Evolutionary conservation across 2,888 invertebrate genomes (phyloP), one percentile per base, ranked within the genome.

Genomic region (Trissonchulus latispiculum): DNA sequence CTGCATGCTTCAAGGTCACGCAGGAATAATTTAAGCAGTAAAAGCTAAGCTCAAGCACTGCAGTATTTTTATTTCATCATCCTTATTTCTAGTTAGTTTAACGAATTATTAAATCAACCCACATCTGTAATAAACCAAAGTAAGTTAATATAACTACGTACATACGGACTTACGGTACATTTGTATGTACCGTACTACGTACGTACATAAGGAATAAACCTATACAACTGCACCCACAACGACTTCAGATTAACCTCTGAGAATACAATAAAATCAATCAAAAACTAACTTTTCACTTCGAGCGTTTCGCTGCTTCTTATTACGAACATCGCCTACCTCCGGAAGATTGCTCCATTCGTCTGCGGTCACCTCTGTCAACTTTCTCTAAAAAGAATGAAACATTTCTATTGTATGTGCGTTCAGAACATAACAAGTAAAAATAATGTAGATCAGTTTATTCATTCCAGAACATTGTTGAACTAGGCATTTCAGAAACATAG

Each of bases 251-350:
- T 36, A 8, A n/a, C n/a, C n/a, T n/a, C n/a, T n/a, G 23, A 3
- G 31, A 61, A 37, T 36, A 29, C 72, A 69, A 28, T 36, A 36
- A 18, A 70, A 37, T 48, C 32, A 67, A 70, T 2, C n/a, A n/a
- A n/a, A 61, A 70, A 77, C 83, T 78, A 79, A 87, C 86, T 93
- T 95, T 83, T 99, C 99, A 0, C 92, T 90, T 71, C 95, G 87
- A 0, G 96, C 93, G 85, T 96, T 96, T 61, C 99, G 87, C 81
- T 96, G 95, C 81, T 95, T 95, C 73, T 95, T 89, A 84, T 96
- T 99, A 77, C 99, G 88, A 8, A 94, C 93, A 84, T 99, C 99
- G n/a, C 99, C 99, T 0, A 99, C 99, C 86, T 99, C 99, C 0
- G 99, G 99, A 76, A 99, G 90, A 70, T 90, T 92, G 71, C 91